A percentile compares a stretch with the other conserved stretches of the same genome.
phyloP scores from a whole-genome alignment of 64 coral and sea anemone genomes.

The Actinia tenebrosa region DNA sequence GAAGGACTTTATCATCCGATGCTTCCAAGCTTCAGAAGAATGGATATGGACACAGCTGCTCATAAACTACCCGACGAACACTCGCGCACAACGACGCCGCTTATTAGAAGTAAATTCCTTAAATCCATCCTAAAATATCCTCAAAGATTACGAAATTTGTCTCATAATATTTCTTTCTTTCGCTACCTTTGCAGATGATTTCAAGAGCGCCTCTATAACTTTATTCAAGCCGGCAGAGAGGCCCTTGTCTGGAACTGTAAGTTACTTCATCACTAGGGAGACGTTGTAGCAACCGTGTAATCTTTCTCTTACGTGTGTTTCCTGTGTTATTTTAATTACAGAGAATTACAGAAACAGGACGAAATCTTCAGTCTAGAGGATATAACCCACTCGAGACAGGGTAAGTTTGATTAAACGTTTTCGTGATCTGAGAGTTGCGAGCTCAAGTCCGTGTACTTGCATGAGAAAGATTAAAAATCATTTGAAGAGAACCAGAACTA shows the following conservation, averaged over 20 bases:
- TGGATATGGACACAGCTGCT: slow-evolving; percentile 90
- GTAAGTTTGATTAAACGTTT: slow-evolving; percentile 27
- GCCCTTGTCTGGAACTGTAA: slow-evolving; percentile 77
- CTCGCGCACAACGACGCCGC: slow-evolving; percentile 72
- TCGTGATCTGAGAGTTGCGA: not conserved
- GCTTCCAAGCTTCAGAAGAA: slow-evolving; percentile 84
- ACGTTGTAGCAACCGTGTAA: not conserved
- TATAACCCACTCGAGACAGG: slow-evolving; percentile 79
- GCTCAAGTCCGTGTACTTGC: too few relatives aligned
- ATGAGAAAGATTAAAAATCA: too few relatives aligned
- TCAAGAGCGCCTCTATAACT: slow-evolving; percentile 74
- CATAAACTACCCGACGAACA: slow-evolving; percentile 95
- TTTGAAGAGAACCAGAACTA: not conserved
- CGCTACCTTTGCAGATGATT: slow-evolving; percentile 67
- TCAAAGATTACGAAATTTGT: not conserved
- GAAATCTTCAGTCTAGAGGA: slow-evolving; percentile 53
- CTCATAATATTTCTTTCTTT: not conserved
- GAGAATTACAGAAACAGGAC: slow-evolving; percentile 78
- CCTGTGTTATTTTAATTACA: slow-evolving; percentile 36
- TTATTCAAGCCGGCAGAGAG: slow-evolving; percentile 71
- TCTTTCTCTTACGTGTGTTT: not conserved
- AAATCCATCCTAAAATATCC: not conserved
- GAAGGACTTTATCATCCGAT: slow-evolving; percentile 89
- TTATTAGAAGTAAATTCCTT: slow-evolving; percentile 52
- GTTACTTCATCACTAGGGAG: slow-evolving; percentile 20